Evolutionary conservation across 2,888 invertebrate species (phyloP).

Genomic region (Idaea dimidiata): DNA sequence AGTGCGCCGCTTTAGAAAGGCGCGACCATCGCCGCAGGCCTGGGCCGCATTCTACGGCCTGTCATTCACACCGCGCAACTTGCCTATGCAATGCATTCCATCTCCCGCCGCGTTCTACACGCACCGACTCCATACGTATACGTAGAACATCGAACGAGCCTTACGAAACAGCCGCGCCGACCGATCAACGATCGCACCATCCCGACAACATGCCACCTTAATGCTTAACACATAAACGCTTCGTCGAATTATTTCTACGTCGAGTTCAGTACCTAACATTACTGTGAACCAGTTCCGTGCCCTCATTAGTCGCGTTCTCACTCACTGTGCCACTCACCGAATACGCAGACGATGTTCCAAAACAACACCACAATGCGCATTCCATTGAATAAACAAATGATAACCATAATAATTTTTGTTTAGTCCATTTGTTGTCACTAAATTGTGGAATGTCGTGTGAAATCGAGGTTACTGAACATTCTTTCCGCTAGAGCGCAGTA

Average conservation of each 20-base stretch:
- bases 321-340: conserved; percentile 50
- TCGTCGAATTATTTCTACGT: conserved; percentile 71
- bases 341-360: conserved; percentile 48
- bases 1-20: conserved; percentile 80
- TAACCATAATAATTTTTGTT: conserved; percentile 79
- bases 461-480: conserved; percentile 79
- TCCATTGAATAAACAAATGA: conserved; percentile 75
- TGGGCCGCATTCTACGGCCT: conserved; percentile 80
- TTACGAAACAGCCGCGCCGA: conserved; percentile 61
- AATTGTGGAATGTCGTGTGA: conserved; percentile 82
- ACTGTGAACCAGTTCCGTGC: conserved; percentile 72
- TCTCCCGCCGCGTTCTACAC: conserved; percentile 69
- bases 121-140: conserved; percentile 56
- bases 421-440: conserved; percentile 81
- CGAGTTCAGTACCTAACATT: conserved; percentile 61
- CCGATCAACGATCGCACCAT: conserved; percentile 32
- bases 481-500: conserved; percentile 83
- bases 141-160: conserved; percentile 39
- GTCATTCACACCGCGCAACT: conserved; percentile 81
- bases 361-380: conserved; percentile 62
- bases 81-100: conserved; percentile 80
- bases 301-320: conserved; percentile 62
- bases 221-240: conserved; percentile 60
- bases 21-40: conserved; percentile 80
- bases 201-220: conserved; percentile 57